These are phyloP conservation scores for Malurus elegans DNA, from an alignment of 2,113 vertebrate genomes.

Conservation along the genomic window DNA sequence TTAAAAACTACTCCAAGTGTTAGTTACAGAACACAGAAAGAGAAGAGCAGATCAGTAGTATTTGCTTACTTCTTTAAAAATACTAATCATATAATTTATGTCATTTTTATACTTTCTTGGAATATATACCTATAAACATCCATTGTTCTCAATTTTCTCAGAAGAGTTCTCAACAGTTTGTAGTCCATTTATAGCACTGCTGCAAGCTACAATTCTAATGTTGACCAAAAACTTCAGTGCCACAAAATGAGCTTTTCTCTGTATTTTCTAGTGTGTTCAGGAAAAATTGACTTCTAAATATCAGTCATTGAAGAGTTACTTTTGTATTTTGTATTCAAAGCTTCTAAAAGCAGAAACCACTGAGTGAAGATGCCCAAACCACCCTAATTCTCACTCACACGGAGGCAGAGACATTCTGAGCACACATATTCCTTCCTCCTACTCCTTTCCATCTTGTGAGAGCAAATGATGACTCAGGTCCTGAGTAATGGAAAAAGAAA, in stretches of 20 bases:
- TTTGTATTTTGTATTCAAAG: neutral
- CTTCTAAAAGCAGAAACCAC: neutral
- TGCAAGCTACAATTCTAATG: neutral
- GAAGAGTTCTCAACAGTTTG: neutral
- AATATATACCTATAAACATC: neutral
- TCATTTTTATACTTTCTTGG: neutral
- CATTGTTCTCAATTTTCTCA: neutral
- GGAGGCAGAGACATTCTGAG: neutral
- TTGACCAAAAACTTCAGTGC: neutral
- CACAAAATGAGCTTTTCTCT: neutral
- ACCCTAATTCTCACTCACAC: neutral
- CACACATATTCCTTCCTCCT: neutral
- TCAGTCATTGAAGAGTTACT: neutral
- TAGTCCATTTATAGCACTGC: neutral
- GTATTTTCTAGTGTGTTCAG: neutral
- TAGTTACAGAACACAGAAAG: neutral
- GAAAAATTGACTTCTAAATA: neutral
- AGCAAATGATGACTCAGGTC: neutral
- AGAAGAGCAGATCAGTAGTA: neutral
- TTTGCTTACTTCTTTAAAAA: neutral
- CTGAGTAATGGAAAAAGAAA: neutral
- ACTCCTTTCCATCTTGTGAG: neutral
- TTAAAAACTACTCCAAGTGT: neutral
- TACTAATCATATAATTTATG: neutral
- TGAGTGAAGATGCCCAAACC: neutral